Base-by-base conservation (phyloP, 2,888 invertebrate species). In the Chouioia cunea region DNA sequence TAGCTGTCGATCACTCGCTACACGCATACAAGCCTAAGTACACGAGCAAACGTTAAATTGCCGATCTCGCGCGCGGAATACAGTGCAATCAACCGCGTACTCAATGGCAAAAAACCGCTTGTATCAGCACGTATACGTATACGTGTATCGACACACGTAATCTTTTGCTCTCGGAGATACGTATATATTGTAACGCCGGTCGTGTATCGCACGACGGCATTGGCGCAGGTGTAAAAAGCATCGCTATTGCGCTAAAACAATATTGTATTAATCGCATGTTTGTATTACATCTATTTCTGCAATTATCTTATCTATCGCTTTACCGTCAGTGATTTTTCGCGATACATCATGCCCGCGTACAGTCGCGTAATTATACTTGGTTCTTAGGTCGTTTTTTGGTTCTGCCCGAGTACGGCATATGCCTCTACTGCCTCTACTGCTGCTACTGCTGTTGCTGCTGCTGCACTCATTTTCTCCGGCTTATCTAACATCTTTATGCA, bases 401-500 rank as follows among this genome's bases (percentile, higher is more conserved):
- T 48, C 23, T 52, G 27, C 23, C 36, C 20, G 23, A n/a, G 15
- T 50, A 52, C 52, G 36, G 16, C 27, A 36, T 58, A 50, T 65
- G 48, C 54, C 46, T 60, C 53, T 50, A 43, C 57, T 50, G 20
- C 27, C 20, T 36, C 57, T 6, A 12, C 10, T 6, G 2, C 22
- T 15, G 18, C 15, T 22, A n/a, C 15, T 23, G 43, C n/a, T 36
- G 48, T 20, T 65, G 46, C 59, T 23, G 44, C 53, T 58, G 10
- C 10, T 36, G 36, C 36, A 36, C 36, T 36, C 36, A 6, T 36
- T 36, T 36, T 52, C 36, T 54, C 18, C n/a, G 27, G 16, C 18
- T 46, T 56, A 58, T 64, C 63, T 53, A 27, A 47, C n/a, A 58
- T 64, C 69, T 47, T 27, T n/a, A 20, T 50, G 50, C 57, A 59